phyloP scores from a whole-genome alignment of 2,888 invertebrate genomes.

The Agapetus fuscipes region DNA sequence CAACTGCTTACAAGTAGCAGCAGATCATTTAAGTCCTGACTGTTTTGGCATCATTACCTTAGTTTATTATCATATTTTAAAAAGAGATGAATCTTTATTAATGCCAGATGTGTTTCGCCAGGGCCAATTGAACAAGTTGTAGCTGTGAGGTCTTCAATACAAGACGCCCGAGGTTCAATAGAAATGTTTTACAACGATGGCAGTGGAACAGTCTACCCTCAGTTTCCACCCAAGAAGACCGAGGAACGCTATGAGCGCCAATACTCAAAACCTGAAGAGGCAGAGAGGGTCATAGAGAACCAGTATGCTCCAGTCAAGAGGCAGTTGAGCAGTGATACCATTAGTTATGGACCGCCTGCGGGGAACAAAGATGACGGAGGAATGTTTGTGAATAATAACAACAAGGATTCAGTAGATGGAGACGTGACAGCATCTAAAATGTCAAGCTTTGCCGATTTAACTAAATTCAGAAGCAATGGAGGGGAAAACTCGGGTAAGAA shows the following conservation, averaged over 20 bases:
- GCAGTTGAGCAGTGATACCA: slow-evolving; percentile 50
- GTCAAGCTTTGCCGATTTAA: slow-evolving; percentile 65
- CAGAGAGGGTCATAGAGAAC: slow-evolving; percentile 25
- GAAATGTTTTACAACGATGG: slow-evolving; percentile 55
- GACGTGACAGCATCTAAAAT: slow-evolving; percentile 41
- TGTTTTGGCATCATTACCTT: too few species aligned
- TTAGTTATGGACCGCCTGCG: slow-evolving; percentile 32
- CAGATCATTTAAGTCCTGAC: too few species aligned
- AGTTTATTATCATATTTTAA: too few species aligned
- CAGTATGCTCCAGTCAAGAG: slow-evolving; percentile 33
- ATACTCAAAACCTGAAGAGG: slow-evolving; percentile 49
- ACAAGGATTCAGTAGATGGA: slow-evolving; percentile 50
- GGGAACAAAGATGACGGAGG: slow-evolving; percentile 44
- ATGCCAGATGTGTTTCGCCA: too few species aligned
- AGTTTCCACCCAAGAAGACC: not conserved
- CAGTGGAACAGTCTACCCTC: slow-evolving; percentile 5
- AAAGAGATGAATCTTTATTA: too few species aligned
- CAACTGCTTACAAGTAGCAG: too few species aligned
- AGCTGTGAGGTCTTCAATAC: slow-evolving; percentile 62
- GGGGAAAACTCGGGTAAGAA: slow-evolving; percentile 33
- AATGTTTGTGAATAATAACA: slow-evolving; percentile 34
- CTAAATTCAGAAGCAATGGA: slow-evolving; percentile 44
- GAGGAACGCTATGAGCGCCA: slow-evolving; percentile 47
- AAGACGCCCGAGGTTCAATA: slow-evolving; percentile 63
- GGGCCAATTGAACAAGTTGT: slow-evolving; percentile 54